Base-by-base conservation (phyloP, 1,140 invertebrate genomes). In the Anoplophora glabripennis region DNA sequence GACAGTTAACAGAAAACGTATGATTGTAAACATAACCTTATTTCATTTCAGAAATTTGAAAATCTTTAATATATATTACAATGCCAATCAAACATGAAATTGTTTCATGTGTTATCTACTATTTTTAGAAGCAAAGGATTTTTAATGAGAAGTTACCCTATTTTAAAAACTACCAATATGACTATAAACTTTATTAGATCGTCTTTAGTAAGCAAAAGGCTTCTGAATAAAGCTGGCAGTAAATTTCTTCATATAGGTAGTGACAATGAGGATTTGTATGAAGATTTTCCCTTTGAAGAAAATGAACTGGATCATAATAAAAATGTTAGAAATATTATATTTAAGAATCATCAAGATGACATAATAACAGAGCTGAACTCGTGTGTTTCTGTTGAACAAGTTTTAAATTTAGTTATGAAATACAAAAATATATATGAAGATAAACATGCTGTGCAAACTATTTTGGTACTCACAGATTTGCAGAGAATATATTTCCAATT, bases 391-490 rank as follows among this genome's bases (percentile, higher is more conserved):
- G 45, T 74, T 5, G 66, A 71, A 59, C 67, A 70, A 28, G 58
- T 72, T 44, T 61, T 69, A 49, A 59, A 57, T 35, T 59, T 70
- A 37, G 21, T 74, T 11, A 67, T 55, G 3, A 58, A 63, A 8
- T 59, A 71, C 59, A 17, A 46, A 18, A 38, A 61, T 47, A 35
- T 56, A 18, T 54, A 66, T 3, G 38, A 60, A n/a, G 44, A 61
- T 42, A 60, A 57, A 42, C 64, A 72, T 61, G 17, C 70, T 45
- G 47, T 65, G 7, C 68, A 72, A 56, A 54, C 62, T 15, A 62
- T 74, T 1, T 59, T 72, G n/a, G 63, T 65, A 15, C 53, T 74
- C 12, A 65, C 64, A 52, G 71, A 74, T 59, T 55, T 74, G 42
- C 67, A 70, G 53, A 63, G 35, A 35, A 68, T 72, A 35, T 72